Evolutionary conservation across 2,888 invertebrate genomes (phyloP), one percentile per base, ranked within the genome.

Genomic region (Charanyca ferruginea): DNA sequence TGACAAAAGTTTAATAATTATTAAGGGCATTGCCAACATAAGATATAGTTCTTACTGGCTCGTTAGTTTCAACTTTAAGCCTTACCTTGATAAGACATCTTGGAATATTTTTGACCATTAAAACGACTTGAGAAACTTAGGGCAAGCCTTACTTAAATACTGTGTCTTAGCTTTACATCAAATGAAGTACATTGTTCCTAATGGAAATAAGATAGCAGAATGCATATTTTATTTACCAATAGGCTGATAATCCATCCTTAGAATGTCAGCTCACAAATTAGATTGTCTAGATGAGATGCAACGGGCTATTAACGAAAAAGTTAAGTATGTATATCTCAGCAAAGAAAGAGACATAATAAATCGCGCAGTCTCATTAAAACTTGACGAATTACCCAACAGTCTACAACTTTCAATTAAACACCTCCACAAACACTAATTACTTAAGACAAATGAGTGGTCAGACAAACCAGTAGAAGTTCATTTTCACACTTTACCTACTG

Each of bases 371-470:
- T 16, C 7, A 54, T 45, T n/a, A n/a, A 22, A 54, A 35, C 18
- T 38, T 52, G 13, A 45, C 6, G 16, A 48, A 38, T 62, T 47
- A 13, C 8, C 41, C 3, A 44, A 62, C 20, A 35, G 38, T 57
- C 52, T 22, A 28, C 25, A 13, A 47, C 25, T 47, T 52, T 58
- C 48, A 76, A 61, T 49, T 54, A 49, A 54, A 61, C 53, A 41
- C 28, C 25, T 57, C 28, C 7, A n/a, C n/a, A 32, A 38, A 53
- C 35, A 47, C 49, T 71, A 66, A 76, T 66, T 41, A 51, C 18
- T 62, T 42, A 9, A 48, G 62, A 66, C 74, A 77, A 76, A 77
- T 66, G 58, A 67, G 73, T 72, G 51, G 25, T 52, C n/a, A 77
- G 72, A 59, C 38, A 54, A 62, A 72, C 55, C 51, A 48, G 44